Percentiles rank a stretch among this genome's conserved stretches.
phyloP scores from a whole-genome alignment of 2,113 vertebrate genomes.

The Egretta garzetta region DNA sequence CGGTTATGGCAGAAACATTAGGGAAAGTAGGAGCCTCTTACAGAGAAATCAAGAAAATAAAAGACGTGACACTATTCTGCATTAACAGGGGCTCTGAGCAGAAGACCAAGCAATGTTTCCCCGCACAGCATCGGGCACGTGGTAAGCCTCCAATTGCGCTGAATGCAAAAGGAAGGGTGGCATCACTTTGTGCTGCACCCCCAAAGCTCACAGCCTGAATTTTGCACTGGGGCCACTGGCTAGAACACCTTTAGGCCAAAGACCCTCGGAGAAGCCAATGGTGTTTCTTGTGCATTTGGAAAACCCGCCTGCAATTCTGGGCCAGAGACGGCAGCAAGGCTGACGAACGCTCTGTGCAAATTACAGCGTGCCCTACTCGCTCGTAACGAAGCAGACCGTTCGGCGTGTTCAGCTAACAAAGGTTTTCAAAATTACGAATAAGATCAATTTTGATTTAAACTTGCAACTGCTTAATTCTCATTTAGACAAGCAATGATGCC shows the following conservation, averaged over 20 bases:
- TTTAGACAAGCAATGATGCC: neutral
- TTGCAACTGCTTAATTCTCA: neutral
- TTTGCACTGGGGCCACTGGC: neutral
- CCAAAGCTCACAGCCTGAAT: neutral
- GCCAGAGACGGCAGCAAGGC: neutral
- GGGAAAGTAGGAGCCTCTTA: neutral
- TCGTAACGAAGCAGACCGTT: neutral
- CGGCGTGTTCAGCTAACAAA: neutral
- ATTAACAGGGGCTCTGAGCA: neutral
- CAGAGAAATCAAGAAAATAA: neutral
- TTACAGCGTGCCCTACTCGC: accelerated
- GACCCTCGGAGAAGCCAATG: neutral
- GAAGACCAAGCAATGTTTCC: neutral
- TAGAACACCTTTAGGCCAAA: neutral
- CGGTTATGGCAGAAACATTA: constrained; percentile 41
- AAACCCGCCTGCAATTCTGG: neutral
- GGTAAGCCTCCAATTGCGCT: neutral
- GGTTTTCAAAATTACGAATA: neutral
- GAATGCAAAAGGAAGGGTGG: neutral
- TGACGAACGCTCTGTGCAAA: neutral
- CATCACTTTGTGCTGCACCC: neutral
- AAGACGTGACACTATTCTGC: neutral
- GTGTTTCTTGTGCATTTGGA: neutral
- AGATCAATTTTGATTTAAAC: neutral
- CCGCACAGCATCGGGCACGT: neutral